These are phyloP conservation scores for Schizaphis graminum DNA, from an alignment of 2,888 invertebrate genomes.

Conservation along the genomic window DNA sequence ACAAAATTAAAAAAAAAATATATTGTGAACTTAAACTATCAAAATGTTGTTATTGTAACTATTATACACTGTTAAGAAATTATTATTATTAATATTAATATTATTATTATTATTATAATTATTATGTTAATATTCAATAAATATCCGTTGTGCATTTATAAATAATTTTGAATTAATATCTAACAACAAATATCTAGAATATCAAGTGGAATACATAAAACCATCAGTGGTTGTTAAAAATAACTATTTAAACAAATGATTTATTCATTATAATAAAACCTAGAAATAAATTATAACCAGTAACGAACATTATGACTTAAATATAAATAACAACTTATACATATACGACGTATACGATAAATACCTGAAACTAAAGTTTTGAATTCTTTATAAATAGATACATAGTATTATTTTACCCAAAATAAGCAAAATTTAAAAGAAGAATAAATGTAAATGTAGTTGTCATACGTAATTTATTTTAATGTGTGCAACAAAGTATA, in stretches of 20 bases:
- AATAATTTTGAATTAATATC: neutral
- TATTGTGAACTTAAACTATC: constrained; percentile 14
- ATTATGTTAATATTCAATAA: constrained; percentile 61
- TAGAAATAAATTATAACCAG: neutral
- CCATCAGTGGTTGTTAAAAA: neutral
- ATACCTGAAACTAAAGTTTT: neutral
- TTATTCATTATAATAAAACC: neutral
- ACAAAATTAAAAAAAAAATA: neutral
- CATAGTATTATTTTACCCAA: neutral
- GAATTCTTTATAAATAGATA: neutral
- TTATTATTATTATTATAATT: constrained; percentile 36
- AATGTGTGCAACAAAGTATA: neutral
- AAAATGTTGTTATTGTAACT: constrained; percentile 60
- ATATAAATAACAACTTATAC: neutral
- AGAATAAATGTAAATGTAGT: neutral
- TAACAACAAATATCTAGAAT: neutral
- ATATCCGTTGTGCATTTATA: constrained; percentile 62
- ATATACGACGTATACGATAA: neutral
- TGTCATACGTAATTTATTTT: neutral
- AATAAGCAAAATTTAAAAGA: neutral
- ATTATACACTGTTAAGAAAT: constrained; percentile 54
- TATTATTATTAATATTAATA: constrained; percentile 38
- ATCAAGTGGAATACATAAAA: neutral
- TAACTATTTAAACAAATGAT: neutral
- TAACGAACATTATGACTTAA: neutral